Base-by-base conservation (phyloP, 2,797 vertebrate genomes). In the Zalophus californianus region DNA sequence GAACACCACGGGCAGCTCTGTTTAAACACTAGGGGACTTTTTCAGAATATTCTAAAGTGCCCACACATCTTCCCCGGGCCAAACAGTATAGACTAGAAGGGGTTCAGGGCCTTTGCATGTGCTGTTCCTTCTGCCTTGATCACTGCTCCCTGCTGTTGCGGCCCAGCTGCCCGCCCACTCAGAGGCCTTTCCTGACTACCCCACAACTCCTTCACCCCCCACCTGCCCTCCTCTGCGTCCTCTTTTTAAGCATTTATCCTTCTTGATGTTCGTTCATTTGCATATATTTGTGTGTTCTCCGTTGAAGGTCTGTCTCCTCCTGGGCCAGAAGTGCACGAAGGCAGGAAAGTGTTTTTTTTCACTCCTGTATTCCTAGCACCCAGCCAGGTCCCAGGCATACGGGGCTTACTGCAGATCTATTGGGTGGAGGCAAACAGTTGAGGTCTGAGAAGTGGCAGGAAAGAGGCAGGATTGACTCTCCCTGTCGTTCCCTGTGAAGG, bases 111-210 rank as follows among this genome's bases (percentile, higher is more conserved):
- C 85, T 96, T 93, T 66, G 52, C 58, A 48, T 4, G 1, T 20
- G 35, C 70, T 7, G 11, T 72, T 95, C 79, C 75, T 75, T 90
- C 70, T 70, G 62, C 68, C 56, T 44, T 32, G 29, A 29, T 84
- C 5, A 0, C 77, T 0, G 0, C 70, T 84, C 52, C 38, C 44
- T 87, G 87, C 29, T 2, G 5, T 14, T 18, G 2, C 5, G 20
- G 48, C 72, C 80, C 70, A 41, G 25, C 62, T 25, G 50, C 8
- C 54, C 35, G 86, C 44, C 82, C 15, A 11, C 11, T 23, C 9
- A 13, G 25, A 52, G 86, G 68, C 58, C 44, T 75, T 38, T 70
- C n/a, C 44, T 32, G 48, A 41, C 25, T 44, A 1, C 16, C 20
- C 52, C 3, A 12, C 13, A 58, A 1, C 60, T 70, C 58, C 13